phyloP scores from a whole-genome alignment of 2,113 vertebrate species.

The Rhinopomastus cyanomelas region DNA sequence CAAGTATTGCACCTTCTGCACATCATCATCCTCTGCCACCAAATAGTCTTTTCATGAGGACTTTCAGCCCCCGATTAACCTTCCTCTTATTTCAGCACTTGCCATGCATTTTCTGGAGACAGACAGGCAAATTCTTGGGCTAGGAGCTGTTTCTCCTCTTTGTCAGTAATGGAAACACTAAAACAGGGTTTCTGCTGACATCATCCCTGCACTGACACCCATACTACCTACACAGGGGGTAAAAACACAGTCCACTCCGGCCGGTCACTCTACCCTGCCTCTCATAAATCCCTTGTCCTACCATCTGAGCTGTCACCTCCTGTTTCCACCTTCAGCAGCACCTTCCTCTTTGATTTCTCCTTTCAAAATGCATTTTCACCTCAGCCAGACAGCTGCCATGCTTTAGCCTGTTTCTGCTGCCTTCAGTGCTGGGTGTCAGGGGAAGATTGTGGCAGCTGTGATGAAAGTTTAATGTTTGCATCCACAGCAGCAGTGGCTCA shows the following conservation, averaged over 20 bases:
- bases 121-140: background rate
- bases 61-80: background rate
- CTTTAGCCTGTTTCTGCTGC: background rate
- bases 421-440: slow-evolving; percentile 20
- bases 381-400: background rate
- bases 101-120: background rate
- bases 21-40: background rate
- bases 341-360: background rate
- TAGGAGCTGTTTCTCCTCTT: background rate
- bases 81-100: background rate
- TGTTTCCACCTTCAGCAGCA: background rate
- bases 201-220: background rate
- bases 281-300: background rate
- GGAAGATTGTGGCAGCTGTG: slow-evolving; percentile 9
- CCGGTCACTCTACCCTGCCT: background rate
- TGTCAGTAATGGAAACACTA: background rate
- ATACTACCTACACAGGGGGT: background rate
- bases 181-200: background rate
- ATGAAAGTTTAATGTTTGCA: slow-evolving; percentile 13
- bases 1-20: background rate
- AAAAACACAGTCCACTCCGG: background rate
- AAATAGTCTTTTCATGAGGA: background rate
- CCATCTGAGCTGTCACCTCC: background rate
- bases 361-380: background rate
- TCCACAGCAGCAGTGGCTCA: background rate